phyloP scores from a whole-genome alignment of 2,888 invertebrate species.

The Andrena praecox region DNA sequence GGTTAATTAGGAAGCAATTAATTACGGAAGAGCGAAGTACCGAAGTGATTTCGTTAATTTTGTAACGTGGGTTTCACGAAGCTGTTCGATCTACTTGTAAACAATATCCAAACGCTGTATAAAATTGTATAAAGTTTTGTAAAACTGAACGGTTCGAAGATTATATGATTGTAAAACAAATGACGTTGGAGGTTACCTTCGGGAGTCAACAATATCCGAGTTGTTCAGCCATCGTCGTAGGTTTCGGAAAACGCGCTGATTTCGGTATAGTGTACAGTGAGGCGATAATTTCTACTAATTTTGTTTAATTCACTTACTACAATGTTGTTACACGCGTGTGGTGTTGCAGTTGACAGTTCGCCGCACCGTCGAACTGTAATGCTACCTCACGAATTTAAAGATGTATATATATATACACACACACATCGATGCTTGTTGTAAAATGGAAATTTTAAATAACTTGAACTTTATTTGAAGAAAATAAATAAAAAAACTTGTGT shows the following conservation, averaged over 20 bases:
- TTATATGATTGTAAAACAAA: background rate
- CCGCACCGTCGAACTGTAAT: background rate
- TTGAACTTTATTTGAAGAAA: background rate
- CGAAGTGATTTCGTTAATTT: background rate
- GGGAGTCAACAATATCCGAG: background rate
- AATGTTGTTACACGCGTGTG: background rate
- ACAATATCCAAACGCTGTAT: background rate
- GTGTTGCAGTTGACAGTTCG: background rate
- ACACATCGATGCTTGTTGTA: background rate
- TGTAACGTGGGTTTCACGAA: background rate
- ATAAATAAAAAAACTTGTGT: background rate
- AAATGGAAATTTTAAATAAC: background rate
- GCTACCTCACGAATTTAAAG: background rate
- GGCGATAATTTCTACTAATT: background rate
- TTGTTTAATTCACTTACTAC: background rate
- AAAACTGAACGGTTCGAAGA: background rate
- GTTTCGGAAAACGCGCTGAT: background rate
- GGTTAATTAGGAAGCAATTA: background rate
- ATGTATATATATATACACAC: background rate
- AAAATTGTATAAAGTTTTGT: background rate
- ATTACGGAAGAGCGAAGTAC: background rate
- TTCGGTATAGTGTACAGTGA: background rate
- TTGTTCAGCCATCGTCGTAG: background rate
- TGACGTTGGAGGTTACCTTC: constrained; percentile 32
- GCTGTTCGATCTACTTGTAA: background rate